Percentiles rank a stretch among this genome's conserved stretches.
Conservation (phyloP, 2,113 vertebrate species). For the Numida meleagris region DNA sequence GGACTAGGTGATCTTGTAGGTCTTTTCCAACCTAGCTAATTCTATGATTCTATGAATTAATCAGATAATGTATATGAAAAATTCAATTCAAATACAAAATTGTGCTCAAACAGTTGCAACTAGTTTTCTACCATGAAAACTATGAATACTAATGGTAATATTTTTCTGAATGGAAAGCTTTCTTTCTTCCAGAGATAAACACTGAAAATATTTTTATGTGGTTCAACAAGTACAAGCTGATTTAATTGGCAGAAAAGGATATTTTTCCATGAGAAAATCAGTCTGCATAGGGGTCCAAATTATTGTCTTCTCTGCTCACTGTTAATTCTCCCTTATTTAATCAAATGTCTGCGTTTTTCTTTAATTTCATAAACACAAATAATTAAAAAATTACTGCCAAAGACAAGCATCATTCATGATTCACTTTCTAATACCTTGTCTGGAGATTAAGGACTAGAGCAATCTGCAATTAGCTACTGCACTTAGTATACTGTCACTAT, state of each 20-base stretch:
- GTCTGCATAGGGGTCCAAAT: not conserved
- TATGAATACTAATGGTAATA: fast-evolving
- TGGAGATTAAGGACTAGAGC: not conserved
- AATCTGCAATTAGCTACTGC: not conserved
- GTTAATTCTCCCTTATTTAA: not conserved
- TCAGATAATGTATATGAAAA: not conserved
- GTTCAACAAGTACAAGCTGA: not conserved
- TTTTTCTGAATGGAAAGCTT: not conserved
- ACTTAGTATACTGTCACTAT: not conserved
- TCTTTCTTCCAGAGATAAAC: not conserved
- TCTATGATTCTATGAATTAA: too few relatives aligned
- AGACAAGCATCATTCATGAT: not conserved
- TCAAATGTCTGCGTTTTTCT: not conserved
- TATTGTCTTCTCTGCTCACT: not conserved
- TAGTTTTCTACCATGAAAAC: not conserved
- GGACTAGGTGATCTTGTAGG: too few relatives aligned
- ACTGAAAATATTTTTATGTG: not conserved
- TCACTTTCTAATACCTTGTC: not conserved
- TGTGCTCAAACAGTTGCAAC: not conserved
- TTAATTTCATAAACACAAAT: not conserved
- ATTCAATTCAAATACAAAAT: not conserved
- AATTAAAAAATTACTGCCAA: not conserved
- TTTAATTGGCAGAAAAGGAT: not conserved
- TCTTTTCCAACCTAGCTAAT: too few relatives aligned
- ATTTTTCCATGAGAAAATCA: not conserved